Conservation (phyloP, 2,888 invertebrate genomes). For the Teleogryllus oceanicus region DNA sequence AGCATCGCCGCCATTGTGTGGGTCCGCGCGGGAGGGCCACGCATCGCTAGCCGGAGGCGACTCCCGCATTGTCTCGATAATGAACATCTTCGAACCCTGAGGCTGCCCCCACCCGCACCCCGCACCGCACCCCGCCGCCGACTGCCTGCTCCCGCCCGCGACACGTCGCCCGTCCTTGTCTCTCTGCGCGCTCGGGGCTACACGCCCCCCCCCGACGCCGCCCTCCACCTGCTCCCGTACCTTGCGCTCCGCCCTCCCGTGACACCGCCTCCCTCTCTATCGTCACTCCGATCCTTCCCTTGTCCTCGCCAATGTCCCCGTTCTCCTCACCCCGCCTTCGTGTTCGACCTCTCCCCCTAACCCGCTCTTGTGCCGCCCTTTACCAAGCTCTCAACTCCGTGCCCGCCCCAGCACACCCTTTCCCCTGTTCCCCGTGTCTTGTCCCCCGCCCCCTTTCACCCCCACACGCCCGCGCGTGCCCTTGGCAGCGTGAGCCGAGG, state of each 20-base stretch:
- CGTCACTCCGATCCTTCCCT: neutral
- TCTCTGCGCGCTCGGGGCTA: neutral
- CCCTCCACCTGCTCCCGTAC: neutral
- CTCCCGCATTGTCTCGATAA: neutral
- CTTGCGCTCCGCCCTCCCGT: neutral
- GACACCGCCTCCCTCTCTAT: neutral
- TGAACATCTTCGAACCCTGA: neutral
- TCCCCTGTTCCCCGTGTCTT: neutral
- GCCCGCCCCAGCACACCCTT: neutral
- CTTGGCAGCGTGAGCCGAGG: neutral
- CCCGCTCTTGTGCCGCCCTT: too few species aligned
- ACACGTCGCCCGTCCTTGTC: neutral
- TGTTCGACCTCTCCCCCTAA: neutral
- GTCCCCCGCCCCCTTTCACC: neutral
- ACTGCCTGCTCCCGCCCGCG: neutral
- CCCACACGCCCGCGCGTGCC: neutral
- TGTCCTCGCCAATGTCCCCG: neutral
- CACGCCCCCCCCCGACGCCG: neutral
- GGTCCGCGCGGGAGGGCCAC: neutral
- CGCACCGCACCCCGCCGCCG: neutral
- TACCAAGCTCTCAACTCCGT: neutral
- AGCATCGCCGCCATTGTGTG: neutral
- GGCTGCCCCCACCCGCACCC: neutral
- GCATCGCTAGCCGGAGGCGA: neutral
- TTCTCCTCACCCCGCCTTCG: neutral